Conservation (phyloP, 2,797 vertebrate species). For the Mus spretus region DNA sequence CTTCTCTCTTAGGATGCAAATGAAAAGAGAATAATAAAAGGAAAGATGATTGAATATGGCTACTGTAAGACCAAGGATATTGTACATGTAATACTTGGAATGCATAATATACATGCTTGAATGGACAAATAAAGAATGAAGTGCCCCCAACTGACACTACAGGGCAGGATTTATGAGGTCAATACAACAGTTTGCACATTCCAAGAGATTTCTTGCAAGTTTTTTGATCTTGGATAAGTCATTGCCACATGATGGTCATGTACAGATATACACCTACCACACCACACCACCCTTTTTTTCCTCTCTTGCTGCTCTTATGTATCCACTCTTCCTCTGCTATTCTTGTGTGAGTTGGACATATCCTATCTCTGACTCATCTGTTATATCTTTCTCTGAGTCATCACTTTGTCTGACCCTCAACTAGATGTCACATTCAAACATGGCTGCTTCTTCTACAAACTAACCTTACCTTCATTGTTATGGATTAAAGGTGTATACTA, state of each 20-base stretch:
- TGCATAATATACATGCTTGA: not conserved
- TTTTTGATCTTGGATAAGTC: not conserved
- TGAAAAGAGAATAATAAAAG: not conserved
- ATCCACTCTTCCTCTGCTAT: too few relatives aligned
- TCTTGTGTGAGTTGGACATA: too few relatives aligned
- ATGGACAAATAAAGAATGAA: not conserved
- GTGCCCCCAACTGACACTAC: not conserved
- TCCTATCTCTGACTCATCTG: too few relatives aligned
- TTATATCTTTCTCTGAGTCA: not conserved
- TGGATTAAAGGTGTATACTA: not conserved
- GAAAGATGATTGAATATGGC: not conserved
- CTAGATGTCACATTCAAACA: not conserved
- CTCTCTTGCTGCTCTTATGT: too few relatives aligned
- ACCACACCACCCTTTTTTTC: too few relatives aligned
- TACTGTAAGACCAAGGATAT: conserved; percentile 26
- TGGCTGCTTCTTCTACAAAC: not conserved
- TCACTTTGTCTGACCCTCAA: not conserved
- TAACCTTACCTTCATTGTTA: not conserved
- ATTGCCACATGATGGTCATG: too few relatives aligned
- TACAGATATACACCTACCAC: too few relatives aligned
- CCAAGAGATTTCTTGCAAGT: not conserved
- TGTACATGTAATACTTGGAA: not conserved
- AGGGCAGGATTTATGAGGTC: not conserved
- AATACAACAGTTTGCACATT: conserved; percentile 57
- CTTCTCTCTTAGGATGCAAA: not conserved